Percentiles rank a stretch among this genome's conserved stretches.
phyloP scores from a whole-genome alignment of 2,113 vertebrate genomes.

The Grammomys dolichurus region DNA sequence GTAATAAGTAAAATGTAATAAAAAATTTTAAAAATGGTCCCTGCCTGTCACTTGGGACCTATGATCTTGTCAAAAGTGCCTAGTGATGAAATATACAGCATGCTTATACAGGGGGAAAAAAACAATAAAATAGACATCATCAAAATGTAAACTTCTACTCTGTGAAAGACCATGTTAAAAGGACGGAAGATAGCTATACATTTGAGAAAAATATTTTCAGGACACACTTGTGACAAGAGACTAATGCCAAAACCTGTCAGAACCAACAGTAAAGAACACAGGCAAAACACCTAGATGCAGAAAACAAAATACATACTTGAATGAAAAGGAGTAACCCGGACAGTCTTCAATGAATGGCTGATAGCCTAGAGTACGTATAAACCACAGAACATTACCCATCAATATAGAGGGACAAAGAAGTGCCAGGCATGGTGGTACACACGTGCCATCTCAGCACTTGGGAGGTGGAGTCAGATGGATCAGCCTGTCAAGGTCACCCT shows the following conservation, averaged over 20 bases:
- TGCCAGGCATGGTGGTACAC: neutral
- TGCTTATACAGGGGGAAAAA: neutral
- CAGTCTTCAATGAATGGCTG: neutral
- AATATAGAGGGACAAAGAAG: neutral
- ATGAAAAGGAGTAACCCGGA: neutral
- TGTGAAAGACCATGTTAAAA: conserved; percentile 10
- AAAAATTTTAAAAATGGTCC: neutral
- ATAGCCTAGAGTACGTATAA: neutral
- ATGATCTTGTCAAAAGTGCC: neutral
- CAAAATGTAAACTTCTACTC: neutral
- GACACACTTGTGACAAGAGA: neutral
- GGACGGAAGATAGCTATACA: neutral
- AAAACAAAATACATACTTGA: no score
- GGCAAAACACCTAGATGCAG: neutral
- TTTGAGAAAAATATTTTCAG: conserved; percentile 34
- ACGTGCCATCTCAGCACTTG: neutral
- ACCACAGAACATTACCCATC: neutral
- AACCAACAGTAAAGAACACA: neutral
- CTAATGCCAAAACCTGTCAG: neutral
- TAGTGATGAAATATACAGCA: neutral
- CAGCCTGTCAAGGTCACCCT: neutral
- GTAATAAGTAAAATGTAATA: neutral
- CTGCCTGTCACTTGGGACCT: neutral
- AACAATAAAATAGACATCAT: no score
- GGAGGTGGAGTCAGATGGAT: neutral